Conservation (phyloP, 2,113 vertebrate genomes). For the Danio rerio region GRCz12tu NC_133184.1:28246501-28247000, state of each 20-base stretch:
- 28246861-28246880: background rate
- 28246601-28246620: slow-evolving; percentile 19
- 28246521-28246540: slow-evolving; percentile 43
- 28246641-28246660: slow-evolving; percentile 15
- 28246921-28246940: background rate
- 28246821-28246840: slow-evolving; percentile 35
- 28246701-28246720: slow-evolving; percentile 29
- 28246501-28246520: slow-evolving; percentile 40
- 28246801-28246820: slow-evolving; percentile 14
- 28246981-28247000: background rate
- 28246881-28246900: slow-evolving; percentile 20
- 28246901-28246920: background rate
- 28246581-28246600: slow-evolving; percentile 18
- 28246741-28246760: slow-evolving; percentile 47
- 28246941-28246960: background rate
- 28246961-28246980: background rate
- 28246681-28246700: slow-evolving; percentile 30
- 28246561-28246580: slow-evolving; percentile 25
- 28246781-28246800: slow-evolving; percentile 28
- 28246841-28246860: slow-evolving; percentile 14
- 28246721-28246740: slow-evolving; percentile 32
- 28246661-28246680: slow-evolving; percentile 17
- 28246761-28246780: slow-evolving; percentile 46
- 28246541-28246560: slow-evolving; percentile 33
- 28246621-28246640: background rate